phyloP scores from a whole-genome alignment of 2,113 vertebrate genomes.

The Ictalurus furcatus region DNA sequence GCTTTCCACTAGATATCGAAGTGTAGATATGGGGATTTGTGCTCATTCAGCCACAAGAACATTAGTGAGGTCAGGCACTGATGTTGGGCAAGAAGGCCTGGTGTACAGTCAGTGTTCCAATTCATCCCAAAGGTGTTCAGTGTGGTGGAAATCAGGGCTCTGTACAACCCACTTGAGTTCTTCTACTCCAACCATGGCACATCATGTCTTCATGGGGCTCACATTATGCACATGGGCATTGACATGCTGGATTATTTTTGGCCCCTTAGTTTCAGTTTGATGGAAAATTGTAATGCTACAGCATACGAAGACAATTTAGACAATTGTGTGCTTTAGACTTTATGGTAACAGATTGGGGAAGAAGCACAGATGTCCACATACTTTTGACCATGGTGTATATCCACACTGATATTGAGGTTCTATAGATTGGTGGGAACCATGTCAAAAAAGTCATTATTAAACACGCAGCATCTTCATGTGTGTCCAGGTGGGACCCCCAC shows the following conservation, averaged over 20 bases:
- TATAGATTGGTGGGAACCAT: neutral
- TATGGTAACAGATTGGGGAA: neutral
- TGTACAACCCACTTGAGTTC: neutral
- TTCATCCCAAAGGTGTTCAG: neutral
- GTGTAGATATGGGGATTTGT: neutral
- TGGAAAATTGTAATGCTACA: neutral
- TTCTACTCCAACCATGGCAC: neutral
- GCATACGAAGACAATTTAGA: too few species aligned
- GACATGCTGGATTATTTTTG: neutral
- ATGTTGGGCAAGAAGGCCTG: neutral
- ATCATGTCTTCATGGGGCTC: neutral
- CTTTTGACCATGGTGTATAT: neutral
- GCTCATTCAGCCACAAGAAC: neutral
- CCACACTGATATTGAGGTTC: neutral
- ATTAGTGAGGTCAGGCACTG: neutral
- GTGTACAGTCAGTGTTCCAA: neutral
- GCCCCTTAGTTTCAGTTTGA: neutral
- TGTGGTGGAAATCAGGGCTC: neutral
- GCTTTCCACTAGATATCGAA: too few species aligned
- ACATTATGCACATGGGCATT: neutral
- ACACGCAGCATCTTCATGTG: neutral
- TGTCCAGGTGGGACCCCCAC: neutral
- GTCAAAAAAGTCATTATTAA: too few species aligned
- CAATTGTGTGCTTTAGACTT: too few species aligned
- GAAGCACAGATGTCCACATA: neutral